Evolutionary conservation across 2,113 vertebrate species (phyloP).

Genomic region (Leptocoma aspasia): DNA sequence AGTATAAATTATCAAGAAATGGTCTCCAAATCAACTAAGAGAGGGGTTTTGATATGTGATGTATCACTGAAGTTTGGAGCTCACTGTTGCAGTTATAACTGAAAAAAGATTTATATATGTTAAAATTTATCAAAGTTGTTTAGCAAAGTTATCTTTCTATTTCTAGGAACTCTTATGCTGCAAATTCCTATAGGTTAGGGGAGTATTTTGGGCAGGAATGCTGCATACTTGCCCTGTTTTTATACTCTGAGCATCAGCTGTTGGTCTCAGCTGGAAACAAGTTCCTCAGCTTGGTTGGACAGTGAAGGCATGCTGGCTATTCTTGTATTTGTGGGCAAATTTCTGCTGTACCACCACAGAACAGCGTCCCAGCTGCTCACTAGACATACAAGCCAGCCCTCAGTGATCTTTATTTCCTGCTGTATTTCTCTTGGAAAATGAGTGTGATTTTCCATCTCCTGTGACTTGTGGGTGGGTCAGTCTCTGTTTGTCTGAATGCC

Average conservation of each 20-base stretch:
- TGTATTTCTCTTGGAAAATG: background rate
- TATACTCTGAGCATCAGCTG: background rate
- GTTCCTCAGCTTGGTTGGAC: background rate
- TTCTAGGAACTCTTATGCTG: background rate
- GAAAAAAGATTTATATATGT: background rate
- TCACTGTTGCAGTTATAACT: background rate
- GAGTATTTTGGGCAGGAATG: background rate
- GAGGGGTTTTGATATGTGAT: background rate
- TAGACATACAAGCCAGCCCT: background rate
- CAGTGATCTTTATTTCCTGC: background rate
- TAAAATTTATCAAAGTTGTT: background rate
- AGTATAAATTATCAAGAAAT: background rate
- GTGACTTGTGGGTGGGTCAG: background rate
- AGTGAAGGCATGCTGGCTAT: background rate
- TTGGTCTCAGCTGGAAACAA: background rate
- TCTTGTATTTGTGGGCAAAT: background rate
- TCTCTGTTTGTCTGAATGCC: background rate
- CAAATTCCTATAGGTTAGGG: background rate
- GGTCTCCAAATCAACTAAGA: background rate
- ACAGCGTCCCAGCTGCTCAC: background rate
- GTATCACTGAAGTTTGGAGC: background rate
- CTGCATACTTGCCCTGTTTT: background rate
- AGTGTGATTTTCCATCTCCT: background rate
- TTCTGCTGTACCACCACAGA: background rate
- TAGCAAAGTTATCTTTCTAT: background rate